phyloP scores from a whole-genome alignment of 2,888 invertebrate genomes.

The Dinocampus coccinellae region DNA sequence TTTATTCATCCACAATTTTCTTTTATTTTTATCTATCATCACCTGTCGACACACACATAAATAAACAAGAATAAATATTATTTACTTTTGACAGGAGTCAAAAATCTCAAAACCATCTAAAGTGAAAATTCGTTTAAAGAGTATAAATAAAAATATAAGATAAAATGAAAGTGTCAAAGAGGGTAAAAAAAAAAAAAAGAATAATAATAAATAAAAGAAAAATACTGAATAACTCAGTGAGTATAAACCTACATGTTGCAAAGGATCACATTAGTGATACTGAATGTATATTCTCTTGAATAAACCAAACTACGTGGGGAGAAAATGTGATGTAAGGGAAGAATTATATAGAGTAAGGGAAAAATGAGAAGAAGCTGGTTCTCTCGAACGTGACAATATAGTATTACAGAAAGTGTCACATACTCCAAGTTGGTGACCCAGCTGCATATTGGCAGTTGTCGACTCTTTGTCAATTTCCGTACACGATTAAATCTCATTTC shows the following conservation, averaged over 20 bases:
- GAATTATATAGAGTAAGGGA: slow-evolving; percentile 31
- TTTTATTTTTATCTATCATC: background rate
- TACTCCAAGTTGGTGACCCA: slow-evolving; percentile 56
- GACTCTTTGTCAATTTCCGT: slow-evolving; percentile 64
- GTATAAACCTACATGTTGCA: background rate
- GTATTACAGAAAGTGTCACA: slow-evolving; percentile 29
- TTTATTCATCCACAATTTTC: background rate
- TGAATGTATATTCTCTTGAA: slow-evolving; percentile 26
- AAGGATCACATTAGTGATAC: background rate
- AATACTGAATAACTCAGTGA: background rate
- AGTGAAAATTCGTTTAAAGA: background rate
- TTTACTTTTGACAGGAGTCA: slow-evolving; percentile 1
- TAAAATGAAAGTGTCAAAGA: background rate
- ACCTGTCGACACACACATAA: background rate
- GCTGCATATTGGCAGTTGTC: slow-evolving; percentile 62
- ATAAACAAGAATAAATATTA: too few relatives aligned
- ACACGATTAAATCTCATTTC: slow-evolving; percentile 55
- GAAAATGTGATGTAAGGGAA: slow-evolving; percentile 32
- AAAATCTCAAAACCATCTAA: background rate
- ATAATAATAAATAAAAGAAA: too few relatives aligned
- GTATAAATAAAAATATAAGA: background rate
- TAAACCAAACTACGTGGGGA: slow-evolving; percentile 29
- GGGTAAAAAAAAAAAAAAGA: background rate
- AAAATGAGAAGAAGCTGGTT: slow-evolving; percentile 16
- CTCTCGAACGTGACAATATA: background rate